Conservation (phyloP, 2,797 vertebrate species). For the Diceros bicornis region DNA sequence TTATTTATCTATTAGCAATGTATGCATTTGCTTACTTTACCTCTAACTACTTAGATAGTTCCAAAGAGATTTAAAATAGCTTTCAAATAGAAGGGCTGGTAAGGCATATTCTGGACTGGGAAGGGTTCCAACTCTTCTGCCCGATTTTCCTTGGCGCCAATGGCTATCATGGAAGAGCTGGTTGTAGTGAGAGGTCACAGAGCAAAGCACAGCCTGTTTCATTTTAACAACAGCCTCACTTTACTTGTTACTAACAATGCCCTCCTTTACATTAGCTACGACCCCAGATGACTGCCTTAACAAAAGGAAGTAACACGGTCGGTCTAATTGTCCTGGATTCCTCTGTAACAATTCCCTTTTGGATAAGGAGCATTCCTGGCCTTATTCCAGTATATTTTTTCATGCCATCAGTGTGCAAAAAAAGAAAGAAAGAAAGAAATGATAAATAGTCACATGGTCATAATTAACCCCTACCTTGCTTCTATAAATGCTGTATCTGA, state of each 20-base stretch:
- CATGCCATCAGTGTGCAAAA: background rate
- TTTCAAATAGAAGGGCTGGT: slow-evolving; percentile 39
- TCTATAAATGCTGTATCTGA: background rate
- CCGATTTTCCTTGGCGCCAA: slow-evolving; percentile 30
- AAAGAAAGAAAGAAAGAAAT: background rate
- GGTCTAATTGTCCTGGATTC: slow-evolving; percentile 64
- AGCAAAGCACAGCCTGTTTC: slow-evolving; percentile 68
- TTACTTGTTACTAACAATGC: slow-evolving; percentile 59
- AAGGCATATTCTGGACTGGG: slow-evolving; percentile 56
- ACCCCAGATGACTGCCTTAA: slow-evolving; percentile 63
- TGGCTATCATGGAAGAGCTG: slow-evolving; percentile 61
- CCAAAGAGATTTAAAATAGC: slow-evolving; percentile 63
- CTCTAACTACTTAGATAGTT: slow-evolving; percentile 43
- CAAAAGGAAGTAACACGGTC: slow-evolving; percentile 64
- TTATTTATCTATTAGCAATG: slow-evolving; percentile 13
- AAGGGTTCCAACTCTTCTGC: slow-evolving; percentile 67
- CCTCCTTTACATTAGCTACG: slow-evolving; percentile 67
- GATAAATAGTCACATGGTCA: slow-evolving; percentile 19
- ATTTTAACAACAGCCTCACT: slow-evolving; percentile 74
- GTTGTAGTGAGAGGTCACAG: slow-evolving; percentile 56
- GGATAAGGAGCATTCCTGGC: slow-evolving; percentile 53
- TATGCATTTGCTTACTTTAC: slow-evolving; percentile 50
- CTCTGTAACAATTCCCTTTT: slow-evolving; percentile 63
- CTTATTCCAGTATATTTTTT: slow-evolving; percentile 57
- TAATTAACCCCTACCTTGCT: background rate